Evolutionary conservation across 2,113 vertebrate genomes (phyloP).

Genomic region (Platycercus adscitus): DNA sequence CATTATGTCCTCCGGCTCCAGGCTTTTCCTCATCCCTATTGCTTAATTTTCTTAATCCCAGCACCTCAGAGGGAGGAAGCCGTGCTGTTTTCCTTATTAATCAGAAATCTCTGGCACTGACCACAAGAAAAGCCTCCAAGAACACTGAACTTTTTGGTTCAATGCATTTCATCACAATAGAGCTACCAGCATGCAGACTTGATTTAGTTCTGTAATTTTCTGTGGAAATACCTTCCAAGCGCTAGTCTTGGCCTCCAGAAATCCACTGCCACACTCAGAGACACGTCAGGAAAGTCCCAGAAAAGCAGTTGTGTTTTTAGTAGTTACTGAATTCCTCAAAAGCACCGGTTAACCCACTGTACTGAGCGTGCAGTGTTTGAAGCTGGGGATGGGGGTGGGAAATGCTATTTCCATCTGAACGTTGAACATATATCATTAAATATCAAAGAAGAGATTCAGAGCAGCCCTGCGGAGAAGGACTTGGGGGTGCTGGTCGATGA

Average conservation of each 20-base stretch:
- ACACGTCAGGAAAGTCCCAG: neutral
- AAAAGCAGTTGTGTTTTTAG: neutral
- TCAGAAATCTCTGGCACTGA: slow-evolving; percentile 17
- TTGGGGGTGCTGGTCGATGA: too few relatives aligned
- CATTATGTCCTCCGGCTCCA: neutral
- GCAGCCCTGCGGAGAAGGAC: too few relatives aligned
- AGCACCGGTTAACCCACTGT: neutral
- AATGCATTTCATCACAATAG: neutral
- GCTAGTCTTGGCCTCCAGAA: neutral
- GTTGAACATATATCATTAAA: neutral
- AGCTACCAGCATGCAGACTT: slow-evolving; percentile 28
- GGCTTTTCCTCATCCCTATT: neutral
- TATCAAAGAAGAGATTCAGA: too few relatives aligned
- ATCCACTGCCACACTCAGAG: slow-evolving; percentile 27
- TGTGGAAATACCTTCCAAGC: neutral
- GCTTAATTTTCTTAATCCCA: slow-evolving; percentile 27
- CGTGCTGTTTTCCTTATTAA: slow-evolving; percentile 24
- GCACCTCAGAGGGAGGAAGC: slow-evolving; percentile 15
- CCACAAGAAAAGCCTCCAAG: slow-evolving; percentile 16
- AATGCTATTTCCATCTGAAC: neutral
- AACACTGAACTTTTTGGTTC: slow-evolving; percentile 5
- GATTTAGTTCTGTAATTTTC: neutral
- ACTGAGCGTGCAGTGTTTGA: neutral
- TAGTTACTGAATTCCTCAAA: neutral
- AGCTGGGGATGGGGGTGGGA: accelerated